phyloP scores from a whole-genome alignment of 2,888 invertebrate species.

The Caenorhabditis virilis region DNA sequence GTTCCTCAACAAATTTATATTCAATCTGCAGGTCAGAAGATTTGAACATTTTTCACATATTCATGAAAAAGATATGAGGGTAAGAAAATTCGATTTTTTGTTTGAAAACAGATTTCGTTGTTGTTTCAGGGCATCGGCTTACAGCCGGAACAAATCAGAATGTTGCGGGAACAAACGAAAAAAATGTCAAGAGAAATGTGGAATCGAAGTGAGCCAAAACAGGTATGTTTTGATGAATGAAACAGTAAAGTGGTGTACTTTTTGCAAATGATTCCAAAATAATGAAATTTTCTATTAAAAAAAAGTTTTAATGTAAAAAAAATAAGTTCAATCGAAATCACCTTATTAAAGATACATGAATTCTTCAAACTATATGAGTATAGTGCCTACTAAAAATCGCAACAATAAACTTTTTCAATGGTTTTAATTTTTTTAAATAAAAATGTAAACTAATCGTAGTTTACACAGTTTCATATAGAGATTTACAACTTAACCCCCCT shows the following conservation, averaged over 20 bases:
- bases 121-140: constrained; percentile 74
- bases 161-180: constrained; percentile 25
- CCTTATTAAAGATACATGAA: too few relatives aligned
- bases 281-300: too few relatives aligned
- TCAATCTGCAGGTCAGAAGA: constrained; percentile 78
- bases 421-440: neutral
- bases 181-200: constrained; percentile 32
- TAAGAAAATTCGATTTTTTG: constrained; percentile 12
- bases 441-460: neutral
- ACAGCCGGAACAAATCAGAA: constrained; percentile 27
- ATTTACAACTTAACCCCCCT: too few relatives aligned
- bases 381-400: too few relatives aligned
- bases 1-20: constrained; percentile 50
- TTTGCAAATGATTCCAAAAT: too few relatives aligned
- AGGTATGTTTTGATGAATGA: too few relatives aligned
- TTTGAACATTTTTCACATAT: constrained; percentile 96
- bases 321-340: too few relatives aligned
- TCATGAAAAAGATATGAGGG: constrained; percentile 76
- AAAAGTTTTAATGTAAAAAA: too few relatives aligned
- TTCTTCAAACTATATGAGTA: too few relatives aligned
- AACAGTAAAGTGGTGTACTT: too few relatives aligned
- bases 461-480: neutral
- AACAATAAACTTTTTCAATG: too few relatives aligned
- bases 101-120: neutral
- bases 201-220: constrained; percentile 37